phyloP scores from a whole-genome alignment of 2,888 invertebrate species.

The Zaprionus bogoriensis region DNA sequence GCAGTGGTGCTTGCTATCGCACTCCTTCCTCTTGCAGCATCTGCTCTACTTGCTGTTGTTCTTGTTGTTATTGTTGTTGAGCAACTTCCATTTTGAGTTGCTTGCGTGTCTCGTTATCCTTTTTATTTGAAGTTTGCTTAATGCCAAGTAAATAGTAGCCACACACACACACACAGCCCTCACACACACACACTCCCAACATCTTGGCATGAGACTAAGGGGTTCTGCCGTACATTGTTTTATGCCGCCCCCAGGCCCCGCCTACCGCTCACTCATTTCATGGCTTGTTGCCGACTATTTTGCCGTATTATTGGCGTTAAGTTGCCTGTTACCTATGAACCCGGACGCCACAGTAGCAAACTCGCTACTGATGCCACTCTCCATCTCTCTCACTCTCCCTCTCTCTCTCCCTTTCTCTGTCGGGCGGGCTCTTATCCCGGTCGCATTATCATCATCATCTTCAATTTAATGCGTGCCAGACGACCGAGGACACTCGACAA shows the following conservation, averaged over 20 bases:
- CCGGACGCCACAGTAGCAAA: conserved; percentile 16
- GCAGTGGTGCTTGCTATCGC: background rate
- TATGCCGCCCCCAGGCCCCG: conserved; percentile 16
- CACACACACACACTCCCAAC: conserved; percentile 6
- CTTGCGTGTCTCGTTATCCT: conserved; percentile 77
- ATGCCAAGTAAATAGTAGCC: conserved; percentile 74
- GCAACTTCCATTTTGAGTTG: conserved; percentile 63
- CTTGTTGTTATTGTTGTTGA: conserved; percentile 49
- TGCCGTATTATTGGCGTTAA: conserved; percentile 73
- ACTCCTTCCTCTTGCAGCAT: background rate
- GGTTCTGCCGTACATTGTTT: conserved; percentile 50
- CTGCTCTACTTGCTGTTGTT: conserved; percentile 29
- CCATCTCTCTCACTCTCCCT: background rate
- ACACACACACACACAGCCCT: conserved; percentile 1
- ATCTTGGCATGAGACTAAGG: conserved; percentile 39
- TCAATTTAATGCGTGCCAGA: conserved; percentile 75
- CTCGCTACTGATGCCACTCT: conserved; percentile 9
- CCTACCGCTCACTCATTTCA: conserved; percentile 50
- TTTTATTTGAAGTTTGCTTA: conserved; percentile 76
- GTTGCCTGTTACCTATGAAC: conserved; percentile 72
- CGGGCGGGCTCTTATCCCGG: conserved; percentile 45
- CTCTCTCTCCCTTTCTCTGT: background rate
- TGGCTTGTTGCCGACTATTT: conserved; percentile 68
- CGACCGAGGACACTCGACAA: conserved; percentile 71
- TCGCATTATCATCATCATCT: conserved; percentile 77